Conservation (phyloP, 2,113 vertebrate genomes). For the Lampris incognitus region DNA sequence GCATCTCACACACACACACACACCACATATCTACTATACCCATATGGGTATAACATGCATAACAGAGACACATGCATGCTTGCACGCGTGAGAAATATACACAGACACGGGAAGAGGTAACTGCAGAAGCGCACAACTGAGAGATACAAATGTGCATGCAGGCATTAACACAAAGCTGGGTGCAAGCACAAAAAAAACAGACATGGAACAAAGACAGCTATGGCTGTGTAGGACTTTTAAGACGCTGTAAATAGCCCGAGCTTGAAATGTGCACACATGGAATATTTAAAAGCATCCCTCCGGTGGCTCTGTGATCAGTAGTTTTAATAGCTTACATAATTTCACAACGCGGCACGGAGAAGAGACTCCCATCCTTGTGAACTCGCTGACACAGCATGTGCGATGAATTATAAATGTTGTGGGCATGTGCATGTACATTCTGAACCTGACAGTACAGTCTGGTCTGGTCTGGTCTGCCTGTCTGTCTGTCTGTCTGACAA, state of each 20-base stretch:
- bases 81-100: background rate
- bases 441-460: background rate
- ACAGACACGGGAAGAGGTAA: background rate
- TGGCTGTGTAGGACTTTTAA: background rate
- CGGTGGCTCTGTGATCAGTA: background rate
- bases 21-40: background rate
- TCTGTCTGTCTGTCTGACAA: background rate
- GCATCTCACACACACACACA: constrained; percentile 2
- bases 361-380: constrained; percentile 18
- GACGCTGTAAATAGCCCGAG: background rate
- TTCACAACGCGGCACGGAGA: background rate
- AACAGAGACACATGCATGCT: background rate
- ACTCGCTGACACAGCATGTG: constrained; percentile 24
- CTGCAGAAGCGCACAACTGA: background rate
- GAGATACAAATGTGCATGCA: background rate
- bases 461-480: background rate
- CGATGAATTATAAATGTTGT: constrained; percentile 45
- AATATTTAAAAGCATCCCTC: background rate
- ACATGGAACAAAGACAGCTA: background rate
- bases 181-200: background rate
- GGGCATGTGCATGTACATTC: background rate
- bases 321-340: background rate
- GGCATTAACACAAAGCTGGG: background rate
- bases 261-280: background rate
- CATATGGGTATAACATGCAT: background rate